A percentile compares a stretch with the other conserved stretches of the same genome.
Evolutionary conservation across 2,113 vertebrate genomes (phyloP).

Genomic region (Dunckerocampus dactyliophorus): DNA sequence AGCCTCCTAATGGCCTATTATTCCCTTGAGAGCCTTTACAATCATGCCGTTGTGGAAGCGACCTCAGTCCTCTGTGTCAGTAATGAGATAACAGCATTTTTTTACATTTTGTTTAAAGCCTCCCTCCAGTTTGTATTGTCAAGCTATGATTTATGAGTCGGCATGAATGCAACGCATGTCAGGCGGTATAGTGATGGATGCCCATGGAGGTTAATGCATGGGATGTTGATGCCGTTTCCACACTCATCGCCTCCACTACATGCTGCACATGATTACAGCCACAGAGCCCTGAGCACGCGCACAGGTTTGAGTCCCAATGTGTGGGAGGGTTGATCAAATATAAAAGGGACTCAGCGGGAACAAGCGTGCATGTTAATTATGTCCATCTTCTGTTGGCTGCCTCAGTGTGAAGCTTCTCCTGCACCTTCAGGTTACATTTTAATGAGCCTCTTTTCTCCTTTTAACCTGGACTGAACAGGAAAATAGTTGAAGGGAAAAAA

Average conservation of each 20-base stretch:
- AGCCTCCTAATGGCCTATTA: conserved; percentile 32
- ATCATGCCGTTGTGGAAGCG: conserved; percentile 14
- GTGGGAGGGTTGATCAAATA: conserved; percentile 18
- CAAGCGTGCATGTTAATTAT: conserved; percentile 34
- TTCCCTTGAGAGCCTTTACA: conserved; percentile 32
- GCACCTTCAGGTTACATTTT: conserved; percentile 44
- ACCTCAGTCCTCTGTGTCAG: conserved; percentile 15
- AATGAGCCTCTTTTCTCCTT: conserved; percentile 41
- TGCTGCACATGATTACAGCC: conserved; percentile 10
- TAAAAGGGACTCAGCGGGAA: conserved; percentile 14
- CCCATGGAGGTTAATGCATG: conserved; percentile 12
- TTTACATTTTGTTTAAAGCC: background rate
- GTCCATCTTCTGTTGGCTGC: conserved; percentile 19
- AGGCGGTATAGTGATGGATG: conserved; percentile 26
- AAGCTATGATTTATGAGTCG: conserved; percentile 36
- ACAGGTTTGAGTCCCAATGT: conserved; percentile 8
- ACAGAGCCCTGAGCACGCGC: conserved; percentile 9
- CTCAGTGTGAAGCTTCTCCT: conserved; percentile 30
- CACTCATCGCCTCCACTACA: background rate
- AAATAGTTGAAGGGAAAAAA: conserved; percentile 6
- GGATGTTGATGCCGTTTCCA: background rate
- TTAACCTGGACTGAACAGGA: conserved; percentile 10
- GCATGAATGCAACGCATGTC: conserved; percentile 9
- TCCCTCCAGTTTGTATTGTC: conserved; percentile 20
- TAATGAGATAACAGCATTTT: conserved; percentile 41